Evolutionary conservation across 1,140 invertebrate species (phyloP), one percentile per base, ranked within the genome.

Genomic region (Trachelipus rathkii): DNA sequence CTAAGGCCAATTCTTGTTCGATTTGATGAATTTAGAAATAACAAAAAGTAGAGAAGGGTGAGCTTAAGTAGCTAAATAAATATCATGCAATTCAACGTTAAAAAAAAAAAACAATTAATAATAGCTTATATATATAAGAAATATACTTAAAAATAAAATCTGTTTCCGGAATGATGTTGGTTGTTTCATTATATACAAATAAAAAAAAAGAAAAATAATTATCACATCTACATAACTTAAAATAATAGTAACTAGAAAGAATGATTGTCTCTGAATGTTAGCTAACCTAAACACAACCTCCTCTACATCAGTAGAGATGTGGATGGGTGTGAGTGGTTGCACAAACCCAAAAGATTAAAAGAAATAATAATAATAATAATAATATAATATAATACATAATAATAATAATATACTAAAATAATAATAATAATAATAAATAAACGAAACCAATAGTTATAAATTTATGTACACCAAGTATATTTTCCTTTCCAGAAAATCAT

Each of bases 291-390:
- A 60, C 50, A 60, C 50, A 60, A 60, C 50, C 50, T 60, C 50
- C 50, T 60, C 50, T 60, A 60, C 50, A 60, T 60, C 50, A 60
- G 50, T 60, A 60, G 50, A 60, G 50, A 60, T 60, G 50, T 60
- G 50, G 50, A 60, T 60, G 50, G 50, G 50, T 60, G 50, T 60
- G 50, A 60, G 19, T 60, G 50, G 50, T 60, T 60, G 50, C 50
- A 60, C 50, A 60, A 60, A 60, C 50, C 50, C 50, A 60, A 60
- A 33, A 33, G 33, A 19, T 60, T 60, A 60, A 60, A 60, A 60
- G 33, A 1, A 33, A 33, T 33, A 33, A 33, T 33, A 33, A 33
- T 33, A 33, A 33, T 3, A 33, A 33, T 33, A 33, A 33, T 33
- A 33, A 33, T 33, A 33, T n/a, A n/a, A n/a, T n/a, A 33, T 33